These are phyloP conservation scores for Solenopsis invicta DNA, from an alignment of 1,140 invertebrate genomes.

Conservation along the genomic window DNA sequence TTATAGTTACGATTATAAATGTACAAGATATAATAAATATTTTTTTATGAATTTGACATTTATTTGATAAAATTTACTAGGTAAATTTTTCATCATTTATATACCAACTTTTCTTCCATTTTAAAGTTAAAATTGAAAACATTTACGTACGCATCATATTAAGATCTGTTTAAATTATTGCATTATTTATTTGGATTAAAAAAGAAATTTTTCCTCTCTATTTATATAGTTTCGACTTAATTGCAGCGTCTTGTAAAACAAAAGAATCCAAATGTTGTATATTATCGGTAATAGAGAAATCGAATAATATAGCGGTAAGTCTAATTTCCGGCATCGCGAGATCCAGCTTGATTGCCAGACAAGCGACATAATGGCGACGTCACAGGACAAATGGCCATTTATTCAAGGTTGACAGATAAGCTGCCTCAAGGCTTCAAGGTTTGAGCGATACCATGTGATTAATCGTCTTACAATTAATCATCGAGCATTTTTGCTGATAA, in stretches of 20 bases:
- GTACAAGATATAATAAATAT: not conserved
- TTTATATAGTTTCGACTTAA: not conserved
- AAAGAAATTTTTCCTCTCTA: not conserved
- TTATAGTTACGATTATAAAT: conserved; percentile 1
- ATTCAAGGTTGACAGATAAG: conserved; percentile 40
- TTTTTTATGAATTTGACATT: not conserved
- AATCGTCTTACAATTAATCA: conserved; percentile 35
- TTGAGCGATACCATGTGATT: not conserved
- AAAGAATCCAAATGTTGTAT: not conserved
- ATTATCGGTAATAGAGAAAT: conserved; percentile 1
- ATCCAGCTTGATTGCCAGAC: conserved; percentile 24
- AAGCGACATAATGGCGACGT: conserved; percentile 36
- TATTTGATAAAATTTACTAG: not conserved
- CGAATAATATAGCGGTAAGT: not conserved
- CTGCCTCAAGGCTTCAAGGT: conserved; percentile 24
- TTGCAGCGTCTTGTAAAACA: not conserved
- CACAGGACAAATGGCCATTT: conserved; percentile 18
- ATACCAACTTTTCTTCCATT: not conserved
- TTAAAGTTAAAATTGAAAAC: not conserved
- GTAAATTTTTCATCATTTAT: not conserved
- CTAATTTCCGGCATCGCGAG: conserved; percentile 40
- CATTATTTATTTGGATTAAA: not conserved
- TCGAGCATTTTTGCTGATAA: not conserved
- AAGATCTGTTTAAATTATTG: not conserved
- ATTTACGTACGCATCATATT: not conserved